Base-by-base conservation (phyloP, 2,888 invertebrate species). In the Priocnemis perturbator region DNA sequence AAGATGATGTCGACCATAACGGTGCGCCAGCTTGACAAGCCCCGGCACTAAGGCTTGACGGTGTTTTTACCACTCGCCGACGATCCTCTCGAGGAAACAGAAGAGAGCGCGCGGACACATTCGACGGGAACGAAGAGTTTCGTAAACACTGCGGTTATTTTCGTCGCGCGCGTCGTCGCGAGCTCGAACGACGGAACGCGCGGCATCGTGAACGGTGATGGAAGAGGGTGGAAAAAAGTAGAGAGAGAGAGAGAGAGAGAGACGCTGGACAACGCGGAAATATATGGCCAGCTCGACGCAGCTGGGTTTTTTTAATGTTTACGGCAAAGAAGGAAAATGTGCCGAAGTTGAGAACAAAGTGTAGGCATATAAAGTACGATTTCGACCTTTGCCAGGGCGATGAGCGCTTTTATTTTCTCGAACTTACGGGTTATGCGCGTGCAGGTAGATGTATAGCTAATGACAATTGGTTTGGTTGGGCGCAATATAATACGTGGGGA, bases 1-100 rank as follows among this genome's bases (percentile, higher is more conserved):
- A 47, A 59, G 45, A 59, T 19, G 45, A 57, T 69, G 69, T 73
- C 63, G 62, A 60, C 66, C 64, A 63, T 65, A 60, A 68, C 37
- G 37, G 14, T 45, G 60, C 60, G 47, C 57, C 61, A 64, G 53
- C 61, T 53, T 26, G 53, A 19, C 52, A 26, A 15, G 30, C 59
- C 37, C n/a, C 14, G 19, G 53, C 55, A 52, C 30, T 50, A 60
- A 65, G 48, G 17, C 19, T 52, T 59, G 69, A 73, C 73, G 30
- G 44, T 37, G 60, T 67, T 73, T 69, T 70, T 67, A 48, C 48
- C 56, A 30, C 21, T 58, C 21, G 37, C 19, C 45, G 58, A 66
- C 63, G 63, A 69, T 57, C 56, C 73, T 61, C 73, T 20, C 52
- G 66, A 50, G 69, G 57, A 60, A 61, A 62, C 15, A 60, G 52